A percentile compares a stretch with the other conserved stretches of the same genome.
Evolutionary conservation across 2,888 invertebrate genomes (phyloP).

Genomic region (Lepidochrysops patricia): DNA sequence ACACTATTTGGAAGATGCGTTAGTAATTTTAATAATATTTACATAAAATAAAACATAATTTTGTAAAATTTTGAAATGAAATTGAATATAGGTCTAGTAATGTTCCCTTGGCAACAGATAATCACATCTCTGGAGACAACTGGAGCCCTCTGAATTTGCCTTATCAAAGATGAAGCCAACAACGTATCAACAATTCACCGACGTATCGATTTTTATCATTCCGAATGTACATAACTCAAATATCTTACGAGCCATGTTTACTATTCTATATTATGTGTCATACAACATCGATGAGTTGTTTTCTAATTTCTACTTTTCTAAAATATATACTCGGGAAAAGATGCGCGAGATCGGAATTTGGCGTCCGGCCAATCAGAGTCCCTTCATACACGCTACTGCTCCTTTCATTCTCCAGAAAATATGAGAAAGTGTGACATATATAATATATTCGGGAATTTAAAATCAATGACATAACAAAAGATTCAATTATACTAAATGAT

Average conservation of each 20-base stretch:
- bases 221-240: background rate
- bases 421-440: constrained; percentile 47
- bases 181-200: background rate
- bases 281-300: constrained; percentile 7
- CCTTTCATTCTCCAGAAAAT: constrained; percentile 61
- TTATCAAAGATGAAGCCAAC: background rate
- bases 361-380: constrained; percentile 51
- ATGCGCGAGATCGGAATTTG: constrained; percentile 61
- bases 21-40: too few species aligned
- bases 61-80: background rate
- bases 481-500: too few species aligned
- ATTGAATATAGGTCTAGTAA: background rate
- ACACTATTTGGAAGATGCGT: too few species aligned
- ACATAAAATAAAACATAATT: too few species aligned
- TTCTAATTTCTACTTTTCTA: constrained; percentile 46
- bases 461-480: background rate
- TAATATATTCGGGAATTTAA: constrained; percentile 33
- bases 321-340: constrained; percentile 57
- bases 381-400: constrained; percentile 36
- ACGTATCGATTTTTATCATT: background rate
- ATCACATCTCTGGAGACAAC: background rate
- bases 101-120: background rate
- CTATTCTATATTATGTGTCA: background rate
- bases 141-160: background rate
- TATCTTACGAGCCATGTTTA: background rate